Conservation (phyloP, 2,113 vertebrate species). For the Pyrgilauda ruficollis region DNA sequence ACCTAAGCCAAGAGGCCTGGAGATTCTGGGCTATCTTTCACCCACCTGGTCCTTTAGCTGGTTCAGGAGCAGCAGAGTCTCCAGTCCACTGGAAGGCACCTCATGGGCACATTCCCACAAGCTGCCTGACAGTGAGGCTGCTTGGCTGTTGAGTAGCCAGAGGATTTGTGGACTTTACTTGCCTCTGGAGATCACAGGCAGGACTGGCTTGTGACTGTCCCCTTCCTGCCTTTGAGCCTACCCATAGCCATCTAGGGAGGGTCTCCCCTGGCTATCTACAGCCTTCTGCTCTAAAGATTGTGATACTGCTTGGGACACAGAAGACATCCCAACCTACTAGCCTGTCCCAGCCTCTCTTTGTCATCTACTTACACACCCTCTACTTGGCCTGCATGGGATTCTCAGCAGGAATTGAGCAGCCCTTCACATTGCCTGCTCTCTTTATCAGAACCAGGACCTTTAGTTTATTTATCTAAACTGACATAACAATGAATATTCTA, state of each 20-base stretch:
- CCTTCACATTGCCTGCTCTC: background rate
- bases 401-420: background rate
- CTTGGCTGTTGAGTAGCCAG: background rate
- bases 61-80: background rate
- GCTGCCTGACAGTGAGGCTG: background rate
- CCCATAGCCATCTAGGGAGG: fast-evolving
- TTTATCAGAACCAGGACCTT: background rate
- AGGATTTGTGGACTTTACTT: background rate
- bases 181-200: background rate
- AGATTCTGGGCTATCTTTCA: background rate
- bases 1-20: background rate
- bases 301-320: background rate
- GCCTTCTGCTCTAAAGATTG: background rate
- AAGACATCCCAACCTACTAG: background rate
- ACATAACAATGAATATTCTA: background rate
- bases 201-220: background rate
- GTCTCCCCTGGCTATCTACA: background rate
- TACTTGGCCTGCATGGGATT: background rate
- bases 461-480: background rate
- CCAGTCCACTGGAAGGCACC: background rate
- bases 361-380: background rate
- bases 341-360: background rate
- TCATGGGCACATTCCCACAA: fast-evolving
- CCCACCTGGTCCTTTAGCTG: fast-evolving
- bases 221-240: background rate